Evolutionary conservation across 2,888 invertebrate genomes (phyloP).

Genomic region (Pyrocoelia pectoralis): DNA sequence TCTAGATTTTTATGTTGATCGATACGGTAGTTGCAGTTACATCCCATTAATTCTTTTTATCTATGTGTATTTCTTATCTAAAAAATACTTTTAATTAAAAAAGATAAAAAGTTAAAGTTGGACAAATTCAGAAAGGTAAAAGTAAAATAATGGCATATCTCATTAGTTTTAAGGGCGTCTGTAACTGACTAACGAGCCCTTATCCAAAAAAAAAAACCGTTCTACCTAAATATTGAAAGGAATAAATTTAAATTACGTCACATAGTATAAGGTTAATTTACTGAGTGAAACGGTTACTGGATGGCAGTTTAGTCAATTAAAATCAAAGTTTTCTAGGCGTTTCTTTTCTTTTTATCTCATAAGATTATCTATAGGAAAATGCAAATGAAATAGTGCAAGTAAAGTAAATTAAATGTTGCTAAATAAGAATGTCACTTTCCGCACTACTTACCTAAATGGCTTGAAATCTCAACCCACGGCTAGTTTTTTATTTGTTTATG

Average conservation of each 20-base stretch:
- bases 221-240: neutral
- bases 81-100: constrained; percentile 11
- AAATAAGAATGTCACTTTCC: too few species aligned
- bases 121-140: neutral
- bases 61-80: constrained; percentile 10
- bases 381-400: too few species aligned
- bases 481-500: too few species aligned
- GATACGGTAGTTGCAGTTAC: constrained; percentile 10
- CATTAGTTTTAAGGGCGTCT: constrained; percentile 1
- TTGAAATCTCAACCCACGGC: too few species aligned
- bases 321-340: too few species aligned
- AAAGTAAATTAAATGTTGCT: too few species aligned
- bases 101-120: neutral
- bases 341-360: too few species aligned
- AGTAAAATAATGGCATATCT: constrained; percentile 1
- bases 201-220: neutral
- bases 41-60: constrained; percentile 11
- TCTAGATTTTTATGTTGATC: constrained; percentile 6
- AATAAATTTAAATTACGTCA: constrained; percentile 1
- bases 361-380: too few species aligned
- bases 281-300: too few species aligned
- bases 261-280: neutral
- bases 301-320: too few species aligned
- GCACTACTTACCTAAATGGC: too few species aligned
- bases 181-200: neutral